Evolutionary conservation across 64 coral and sea anemone genomes (phyloP).

Genomic region (Pachyseris speciosa): DNA sequence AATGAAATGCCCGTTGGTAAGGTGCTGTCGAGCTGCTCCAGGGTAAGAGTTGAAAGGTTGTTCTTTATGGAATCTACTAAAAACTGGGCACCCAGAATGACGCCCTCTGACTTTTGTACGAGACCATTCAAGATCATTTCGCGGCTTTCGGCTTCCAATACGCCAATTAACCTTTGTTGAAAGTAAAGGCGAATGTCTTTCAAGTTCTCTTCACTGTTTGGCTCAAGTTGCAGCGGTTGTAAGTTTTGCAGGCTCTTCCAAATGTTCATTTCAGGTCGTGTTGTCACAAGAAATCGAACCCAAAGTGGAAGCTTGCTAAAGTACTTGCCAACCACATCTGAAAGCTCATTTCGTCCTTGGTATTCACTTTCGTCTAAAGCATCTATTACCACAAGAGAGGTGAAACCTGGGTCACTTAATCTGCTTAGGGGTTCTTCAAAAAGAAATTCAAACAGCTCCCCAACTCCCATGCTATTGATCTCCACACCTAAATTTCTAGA

Average conservation of each 20-base stretch:
- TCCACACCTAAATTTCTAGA: slow-evolving; percentile 38
- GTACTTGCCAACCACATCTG: neutral
- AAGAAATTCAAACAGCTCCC: slow-evolving; percentile 53
- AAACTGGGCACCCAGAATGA: neutral
- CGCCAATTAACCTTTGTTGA: neutral
- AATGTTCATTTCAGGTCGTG: slow-evolving; percentile 28
- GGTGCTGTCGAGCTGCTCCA: neutral
- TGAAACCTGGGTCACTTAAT: neutral
- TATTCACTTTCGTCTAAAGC: slow-evolving; percentile 57
- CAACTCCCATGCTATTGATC: slow-evolving; percentile 2
- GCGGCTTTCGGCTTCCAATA: neutral
- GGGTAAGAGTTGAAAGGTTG: neutral
- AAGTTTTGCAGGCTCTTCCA: neutral
- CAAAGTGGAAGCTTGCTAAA: slow-evolving; percentile 30
- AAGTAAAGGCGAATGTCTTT: slow-evolving; percentile 5
- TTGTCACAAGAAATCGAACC: slow-evolving; percentile 47
- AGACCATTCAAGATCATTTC: neutral
- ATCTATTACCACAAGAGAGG: slow-evolving; percentile 44
- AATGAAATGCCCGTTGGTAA: neutral
- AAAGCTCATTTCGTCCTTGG: slow-evolving; percentile 12
- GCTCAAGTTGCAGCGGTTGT: neutral
- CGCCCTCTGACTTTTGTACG: neutral
- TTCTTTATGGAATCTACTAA: neutral
- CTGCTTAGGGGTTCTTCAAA: slow-evolving; percentile 30
- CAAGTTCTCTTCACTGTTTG: neutral